phyloP scores from a whole-genome alignment of 2,888 invertebrate species.

The Agrotis segetum region DNA sequence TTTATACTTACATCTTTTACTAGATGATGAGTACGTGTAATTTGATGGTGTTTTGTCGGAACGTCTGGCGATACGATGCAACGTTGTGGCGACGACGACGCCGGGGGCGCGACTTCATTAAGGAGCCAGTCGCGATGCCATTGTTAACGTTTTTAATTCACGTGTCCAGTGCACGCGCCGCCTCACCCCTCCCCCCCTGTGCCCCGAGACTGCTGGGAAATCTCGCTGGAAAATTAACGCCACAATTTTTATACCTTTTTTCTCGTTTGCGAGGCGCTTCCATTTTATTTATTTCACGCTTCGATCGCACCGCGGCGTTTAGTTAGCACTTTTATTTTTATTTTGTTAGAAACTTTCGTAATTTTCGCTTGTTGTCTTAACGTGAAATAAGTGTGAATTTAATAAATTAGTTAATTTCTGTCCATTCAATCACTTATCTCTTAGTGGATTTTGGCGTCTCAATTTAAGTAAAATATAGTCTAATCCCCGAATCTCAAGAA shows the following conservation, averaged over 20 bases:
- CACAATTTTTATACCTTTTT: constrained; percentile 85
- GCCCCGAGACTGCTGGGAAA: constrained; percentile 86
- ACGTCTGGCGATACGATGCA: constrained; percentile 49
- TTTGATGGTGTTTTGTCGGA: constrained; percentile 64
- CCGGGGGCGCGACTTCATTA: constrained; percentile 84
- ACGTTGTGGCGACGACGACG: constrained; percentile 48
- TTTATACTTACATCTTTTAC: background rate
- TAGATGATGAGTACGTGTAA: constrained; percentile 55
- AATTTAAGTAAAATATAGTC: constrained; percentile 28
- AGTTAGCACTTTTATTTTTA: constrained; percentile 79
- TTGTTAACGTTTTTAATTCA: constrained; percentile 91
- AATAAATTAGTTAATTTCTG: constrained; percentile 15
- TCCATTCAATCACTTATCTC: constrained; percentile 13
- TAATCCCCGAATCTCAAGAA: constrained; percentile 67
- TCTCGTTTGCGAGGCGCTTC: constrained; percentile 83
- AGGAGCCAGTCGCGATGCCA: constrained; percentile 84
- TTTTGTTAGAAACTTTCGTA: constrained; percentile 79
- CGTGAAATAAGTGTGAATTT: constrained; percentile 51
- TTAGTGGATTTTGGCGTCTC: constrained; percentile 20
- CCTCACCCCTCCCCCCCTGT: constrained; percentile 74
- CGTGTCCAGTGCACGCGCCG: constrained; percentile 89
- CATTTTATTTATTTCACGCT: constrained; percentile 89
- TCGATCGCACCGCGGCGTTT: constrained; percentile 85
- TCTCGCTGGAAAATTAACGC: constrained; percentile 90
- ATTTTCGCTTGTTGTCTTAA: constrained; percentile 68